phyloP scores from a whole-genome alignment of 92 coral and sea anemone species.

The Porites divaricata region DNA sequence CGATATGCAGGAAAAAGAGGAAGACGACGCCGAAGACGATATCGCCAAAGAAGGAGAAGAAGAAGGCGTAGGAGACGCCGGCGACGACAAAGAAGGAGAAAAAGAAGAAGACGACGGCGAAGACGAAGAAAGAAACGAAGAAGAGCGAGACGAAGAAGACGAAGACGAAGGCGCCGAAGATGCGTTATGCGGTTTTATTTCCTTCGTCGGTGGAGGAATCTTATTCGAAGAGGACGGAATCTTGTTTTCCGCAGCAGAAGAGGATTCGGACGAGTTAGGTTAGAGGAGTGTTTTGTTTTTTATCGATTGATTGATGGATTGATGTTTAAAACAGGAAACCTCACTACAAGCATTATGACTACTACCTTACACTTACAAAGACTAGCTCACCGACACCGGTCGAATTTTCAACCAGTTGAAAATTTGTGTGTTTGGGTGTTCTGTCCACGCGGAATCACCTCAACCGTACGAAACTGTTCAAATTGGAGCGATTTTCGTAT shows the following conservation, averaged over 20 bases:
- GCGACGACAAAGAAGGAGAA: slow-evolving; percentile 17
- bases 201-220: slow-evolving; percentile 27
- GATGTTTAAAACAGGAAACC: too few relatives aligned
- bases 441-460: too few relatives aligned
- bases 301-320: too few relatives aligned
- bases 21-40: slow-evolving; percentile 10
- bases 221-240: slow-evolving; percentile 1
- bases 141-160: slow-evolving; percentile 9
- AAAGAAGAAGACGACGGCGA: slow-evolving; percentile 19
- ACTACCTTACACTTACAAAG: too few relatives aligned
- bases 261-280: slow-evolving; percentile 24
- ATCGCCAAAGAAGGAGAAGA: neutral
- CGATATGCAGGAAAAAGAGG: neutral
- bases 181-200: slow-evolving; percentile 23
- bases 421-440: too few relatives aligned
- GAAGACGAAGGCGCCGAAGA: slow-evolving; percentile 27
- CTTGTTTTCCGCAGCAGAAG: slow-evolving; percentile 10
- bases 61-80: slow-evolving; percentile 9
- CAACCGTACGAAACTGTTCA: too few relatives aligned
- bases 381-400: too few relatives aligned
- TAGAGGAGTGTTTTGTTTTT: neutral
- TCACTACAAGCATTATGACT: too few relatives aligned
- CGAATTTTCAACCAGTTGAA: too few relatives aligned
- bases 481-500: too few relatives aligned
- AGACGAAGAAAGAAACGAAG: slow-evolving; percentile 21